Evolutionary conservation across 2,113 vertebrate species (phyloP), one percentile per base, ranked within the genome.

Genomic region (Conger conger): DNA sequence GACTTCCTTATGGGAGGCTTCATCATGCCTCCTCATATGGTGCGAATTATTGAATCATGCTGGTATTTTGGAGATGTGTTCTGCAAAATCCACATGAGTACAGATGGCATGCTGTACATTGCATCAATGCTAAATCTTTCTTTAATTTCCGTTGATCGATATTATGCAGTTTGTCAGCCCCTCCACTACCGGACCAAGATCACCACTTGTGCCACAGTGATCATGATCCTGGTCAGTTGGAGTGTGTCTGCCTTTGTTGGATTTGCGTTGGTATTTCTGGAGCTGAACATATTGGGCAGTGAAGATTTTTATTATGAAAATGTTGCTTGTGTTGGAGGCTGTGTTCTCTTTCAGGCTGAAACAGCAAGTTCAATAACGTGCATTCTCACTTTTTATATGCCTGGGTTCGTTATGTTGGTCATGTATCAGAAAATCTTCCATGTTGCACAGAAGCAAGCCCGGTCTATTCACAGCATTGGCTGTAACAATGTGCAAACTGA

Each of bases 1-100:
- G 96, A 97, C 87, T 92, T 96, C 50, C 89, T 97, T 3, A 86
- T 97, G 76, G 96, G 95, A 36, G 90, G 90, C 40, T 81, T 96
- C n/a, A 84, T 97, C 83, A 96, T 97, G 96, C 95, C 96, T 9
- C 95, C 92, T 27, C 96, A 95, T 80, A 96, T 96, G 95, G 92
- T 96, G 76, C 93, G 94, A 60, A 96, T 95, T 0, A 89, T 95
- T 45, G 96, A 97, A 80, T 89, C 92, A n/a, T 95, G 94, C 82
- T 97, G 96, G 96, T 94, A 95, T 87, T 96, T 97, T 80, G 96
- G 96, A 15, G 88, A 95, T 2, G 18, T 92, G 68, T 94, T 97
- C 87, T 97, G 96, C 91, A 95, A 96, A 90, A 89, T 97, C 81
- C 96, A 97, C 80, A 94, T 93, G 0, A 94, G 95, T 81, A 86